Evolutionary conservation across 2,888 invertebrate species (phyloP), one percentile per base, ranked within the genome.

Genomic region (Macrosiphum euphorbiae): DNA sequence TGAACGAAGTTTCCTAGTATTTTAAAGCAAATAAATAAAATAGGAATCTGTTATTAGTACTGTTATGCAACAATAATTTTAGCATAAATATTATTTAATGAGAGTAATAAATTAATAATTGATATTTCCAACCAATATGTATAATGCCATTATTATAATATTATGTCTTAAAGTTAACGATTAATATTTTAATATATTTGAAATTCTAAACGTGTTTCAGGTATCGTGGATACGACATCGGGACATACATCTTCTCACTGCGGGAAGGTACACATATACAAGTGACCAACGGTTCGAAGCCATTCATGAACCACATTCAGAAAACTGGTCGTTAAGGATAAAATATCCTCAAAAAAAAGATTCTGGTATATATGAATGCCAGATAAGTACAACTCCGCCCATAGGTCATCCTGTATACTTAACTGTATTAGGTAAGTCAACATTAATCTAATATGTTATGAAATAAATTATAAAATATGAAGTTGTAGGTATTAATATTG

Each of bases 361-460:
- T 95, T 97, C 97, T 4, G 98, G 98, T 84, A 97, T 98, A 95
- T 98, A 98, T 96, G 98, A 98, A 96, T 98, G 98, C 96, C 98
- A 98, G 96, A 98, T 98, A 96, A 98, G 98, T 95, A 98, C 98
- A 92, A 98, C 98, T 95, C 98, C 98, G 91, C 98, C 98, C 94
- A 97, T 98, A 91, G 98, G 98, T 86, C 98, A 98, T 96, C 97
- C 97, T 50, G 97, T 98, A 94, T 97, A 97, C 95, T 97, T 98
- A 94, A 98, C 97, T 95, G 98, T 98, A 95, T 98, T 98, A 95
- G 98, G 98, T 98, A 96, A 97, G 92, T 88, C 26, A 3, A 35
- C 20, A 78, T 35, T 35, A 78, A 78, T 20, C 35, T 20, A 78
- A 35, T 78, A 35, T 35, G 78, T 35, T 78, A 8, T 20, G 8